Conservation (phyloP, 2,113 vertebrate species). For the Nothobranchius kuhntae region DNA sequence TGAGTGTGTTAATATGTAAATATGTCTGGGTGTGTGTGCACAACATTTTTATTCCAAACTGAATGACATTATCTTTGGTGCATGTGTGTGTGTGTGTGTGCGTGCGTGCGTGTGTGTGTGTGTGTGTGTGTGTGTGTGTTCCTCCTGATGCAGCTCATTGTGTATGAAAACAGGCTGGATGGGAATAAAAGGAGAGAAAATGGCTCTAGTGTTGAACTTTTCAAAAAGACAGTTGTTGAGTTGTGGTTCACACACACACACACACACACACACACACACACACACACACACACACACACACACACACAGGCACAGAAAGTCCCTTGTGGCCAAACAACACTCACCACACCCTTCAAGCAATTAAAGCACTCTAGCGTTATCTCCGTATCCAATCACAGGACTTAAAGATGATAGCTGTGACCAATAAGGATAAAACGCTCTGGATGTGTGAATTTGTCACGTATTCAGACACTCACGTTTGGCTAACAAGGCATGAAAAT, state of each 20-base stretch:
- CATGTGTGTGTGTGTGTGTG: neutral
- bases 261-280: slow-evolving; percentile 17
- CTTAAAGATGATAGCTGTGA: slow-evolving; percentile 68
- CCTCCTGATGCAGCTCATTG: neutral
- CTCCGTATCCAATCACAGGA: slow-evolving; percentile 70
- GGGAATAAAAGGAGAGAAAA: slow-evolving; percentile 32
- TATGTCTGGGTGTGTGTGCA: neutral
- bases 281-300: slow-evolving; percentile 11
- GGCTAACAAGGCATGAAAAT: slow-evolving; percentile 58
- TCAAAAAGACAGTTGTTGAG: slow-evolving; percentile 26
- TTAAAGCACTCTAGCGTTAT: slow-evolving; percentile 70
- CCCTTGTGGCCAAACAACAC: slow-evolving; percentile 33
- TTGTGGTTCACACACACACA: neutral
- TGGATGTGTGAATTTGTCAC: slow-evolving; percentile 64
- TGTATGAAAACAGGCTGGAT: slow-evolving; percentile 14
- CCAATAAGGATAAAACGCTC: slow-evolving; percentile 69
- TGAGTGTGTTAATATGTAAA: neutral
- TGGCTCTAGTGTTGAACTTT: slow-evolving; percentile 41
- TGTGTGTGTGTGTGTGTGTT: neutral
- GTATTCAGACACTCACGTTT: slow-evolving; percentile 58
- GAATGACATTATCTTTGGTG: neutral
- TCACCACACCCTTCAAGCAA: slow-evolving; percentile 60
- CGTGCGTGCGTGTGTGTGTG: neutral
- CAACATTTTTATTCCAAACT: neutral
- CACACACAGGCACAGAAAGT: slow-evolving; percentile 9